Percentiles rank a stretch among this genome's conserved stretches.
These are phyloP conservation scores for Sarcophilus harrisii DNA, from an alignment of 2,797 vertebrate species.

Conservation along the genomic window DNA sequence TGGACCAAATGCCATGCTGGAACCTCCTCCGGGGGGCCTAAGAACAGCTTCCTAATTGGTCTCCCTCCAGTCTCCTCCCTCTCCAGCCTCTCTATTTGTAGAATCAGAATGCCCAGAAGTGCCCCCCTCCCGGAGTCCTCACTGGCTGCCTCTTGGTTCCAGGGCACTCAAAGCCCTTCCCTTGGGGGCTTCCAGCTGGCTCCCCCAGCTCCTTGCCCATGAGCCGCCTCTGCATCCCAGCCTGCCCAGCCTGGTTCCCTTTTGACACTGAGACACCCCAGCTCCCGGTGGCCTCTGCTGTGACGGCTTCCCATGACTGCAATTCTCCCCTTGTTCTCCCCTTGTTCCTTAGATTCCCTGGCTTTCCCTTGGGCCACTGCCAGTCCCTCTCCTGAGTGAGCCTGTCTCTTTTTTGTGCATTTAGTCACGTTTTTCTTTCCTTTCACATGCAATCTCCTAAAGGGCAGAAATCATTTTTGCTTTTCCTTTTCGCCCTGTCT, in stretches of 20 bases:
- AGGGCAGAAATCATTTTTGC: not conserved
- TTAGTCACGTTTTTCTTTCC: not conserved
- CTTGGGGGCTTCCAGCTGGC: not conserved
- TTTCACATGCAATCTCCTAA: not conserved
- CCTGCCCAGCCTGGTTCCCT: not conserved
- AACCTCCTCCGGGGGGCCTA: not conserved
- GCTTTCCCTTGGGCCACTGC: rapidly evolving
- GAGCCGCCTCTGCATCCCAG: not conserved
- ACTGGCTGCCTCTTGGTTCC: not conserved
- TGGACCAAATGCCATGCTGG: not conserved
- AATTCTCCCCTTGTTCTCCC: not conserved
- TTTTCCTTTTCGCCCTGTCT: not conserved
- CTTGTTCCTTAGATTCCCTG: not conserved
- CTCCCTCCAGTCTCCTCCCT: too few species aligned
- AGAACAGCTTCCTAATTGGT: not conserved
- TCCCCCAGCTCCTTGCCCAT: not conserved
- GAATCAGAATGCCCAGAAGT: not conserved
- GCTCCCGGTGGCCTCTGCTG: not conserved
- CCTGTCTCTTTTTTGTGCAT: not conserved
- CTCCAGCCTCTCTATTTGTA: too few species aligned
- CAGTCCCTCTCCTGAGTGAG: not conserved
- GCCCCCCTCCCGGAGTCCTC: too few species aligned
- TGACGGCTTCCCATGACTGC: too few species aligned
- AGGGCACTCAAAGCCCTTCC: not conserved
- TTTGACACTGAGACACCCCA: not conserved